These are phyloP conservation scores for Andricus grossulariae DNA, from an alignment of 1,140 invertebrate species.

Conservation along the genomic window DNA sequence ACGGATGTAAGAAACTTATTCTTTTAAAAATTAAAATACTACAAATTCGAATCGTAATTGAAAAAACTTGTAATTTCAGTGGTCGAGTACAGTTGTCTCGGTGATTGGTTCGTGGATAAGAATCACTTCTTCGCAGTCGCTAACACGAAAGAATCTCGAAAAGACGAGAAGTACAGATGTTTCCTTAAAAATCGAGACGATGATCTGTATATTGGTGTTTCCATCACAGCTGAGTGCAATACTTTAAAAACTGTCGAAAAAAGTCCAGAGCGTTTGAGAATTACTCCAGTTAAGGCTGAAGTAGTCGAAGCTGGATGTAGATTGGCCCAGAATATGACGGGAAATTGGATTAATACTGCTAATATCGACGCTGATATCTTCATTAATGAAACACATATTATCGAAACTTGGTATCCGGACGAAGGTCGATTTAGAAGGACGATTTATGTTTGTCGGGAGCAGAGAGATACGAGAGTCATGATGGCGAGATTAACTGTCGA, in stretches of 20 bases:
- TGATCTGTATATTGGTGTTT: slow-evolving; percentile 88
- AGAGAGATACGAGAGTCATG: slow-evolving; percentile 91
- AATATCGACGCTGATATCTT: slow-evolving; percentile 95
- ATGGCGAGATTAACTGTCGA: slow-evolving; percentile 97
- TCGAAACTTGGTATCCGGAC: slow-evolving; percentile 96
- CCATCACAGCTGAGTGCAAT: slow-evolving; percentile 94
- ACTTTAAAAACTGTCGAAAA: slow-evolving; percentile 94
- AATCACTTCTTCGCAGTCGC: slow-evolving; percentile 97
- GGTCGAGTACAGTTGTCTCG: slow-evolving; percentile 94
- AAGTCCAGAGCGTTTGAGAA: slow-evolving; percentile 90
- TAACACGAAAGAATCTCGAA: slow-evolving; percentile 94
- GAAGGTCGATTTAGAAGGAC: slow-evolving; percentile 90
- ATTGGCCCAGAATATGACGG: slow-evolving; percentile 94
- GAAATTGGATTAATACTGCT: slow-evolving; percentile 97
- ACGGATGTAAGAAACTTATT: slow-evolving; percentile 80
- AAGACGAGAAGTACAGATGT: slow-evolving; percentile 95
- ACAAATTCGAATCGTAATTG: slow-evolving; percentile 37
- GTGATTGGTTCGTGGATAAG: slow-evolving; percentile 96
- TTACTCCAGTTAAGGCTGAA: slow-evolving; percentile 91
- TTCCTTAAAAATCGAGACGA: slow-evolving; percentile 96
- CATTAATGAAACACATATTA: slow-evolving; percentile 97
- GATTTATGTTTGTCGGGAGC: slow-evolving; percentile 95
- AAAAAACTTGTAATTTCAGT: slow-evolving; percentile 73
- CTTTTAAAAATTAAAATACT: slow-evolving; percentile 32
- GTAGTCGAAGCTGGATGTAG: slow-evolving; percentile 93